Conservation (phyloP, 2,888 invertebrate genomes). For the Acleris laterana region DNA sequence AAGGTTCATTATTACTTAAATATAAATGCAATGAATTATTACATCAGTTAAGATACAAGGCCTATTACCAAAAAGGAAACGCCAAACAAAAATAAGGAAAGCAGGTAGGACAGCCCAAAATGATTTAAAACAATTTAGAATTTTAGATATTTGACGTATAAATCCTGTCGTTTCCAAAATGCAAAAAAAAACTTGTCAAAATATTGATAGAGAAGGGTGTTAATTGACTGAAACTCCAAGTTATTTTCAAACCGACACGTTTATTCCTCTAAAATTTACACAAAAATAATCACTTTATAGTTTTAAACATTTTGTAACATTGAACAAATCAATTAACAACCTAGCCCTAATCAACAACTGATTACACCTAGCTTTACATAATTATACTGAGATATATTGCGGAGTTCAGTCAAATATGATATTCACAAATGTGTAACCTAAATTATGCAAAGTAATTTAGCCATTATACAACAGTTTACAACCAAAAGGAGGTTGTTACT, state of each 20-base stretch:
- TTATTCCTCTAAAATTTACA: slow-evolving; percentile 80
- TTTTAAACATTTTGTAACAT: slow-evolving; percentile 72
- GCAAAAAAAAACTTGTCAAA: slow-evolving; percentile 34
- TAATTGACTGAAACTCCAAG: slow-evolving; percentile 85
- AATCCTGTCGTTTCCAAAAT: slow-evolving; percentile 5
- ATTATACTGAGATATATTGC: slow-evolving; percentile 60
- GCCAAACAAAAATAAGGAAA: slow-evolving; percentile 34
- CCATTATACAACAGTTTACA: slow-evolving; percentile 53
- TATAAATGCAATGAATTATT: slow-evolving; percentile 9
- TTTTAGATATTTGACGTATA: slow-evolving; percentile 42
- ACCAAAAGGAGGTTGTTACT: slow-evolving; percentile 54
- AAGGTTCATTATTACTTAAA: not conserved
- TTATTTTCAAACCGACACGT: slow-evolving; percentile 75
- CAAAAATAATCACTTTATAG: slow-evolving; percentile 67
- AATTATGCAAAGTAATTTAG: slow-evolving; percentile 44
- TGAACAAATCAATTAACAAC: slow-evolving; percentile 79
- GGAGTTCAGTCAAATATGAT: slow-evolving; percentile 82
- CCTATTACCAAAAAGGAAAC: slow-evolving; percentile 34
- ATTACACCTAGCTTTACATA: slow-evolving; percentile 59
- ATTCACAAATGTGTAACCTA: slow-evolving; percentile 55
- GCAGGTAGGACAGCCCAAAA: slow-evolving; percentile 35
- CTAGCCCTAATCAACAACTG: slow-evolving; percentile 76
- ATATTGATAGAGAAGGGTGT: slow-evolving; percentile 80
- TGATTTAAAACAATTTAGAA: slow-evolving; percentile 45
- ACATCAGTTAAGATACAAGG: slow-evolving; percentile 36